Base-by-base conservation (phyloP, 1,140 invertebrate species). In the Heliconius himera region DNA sequence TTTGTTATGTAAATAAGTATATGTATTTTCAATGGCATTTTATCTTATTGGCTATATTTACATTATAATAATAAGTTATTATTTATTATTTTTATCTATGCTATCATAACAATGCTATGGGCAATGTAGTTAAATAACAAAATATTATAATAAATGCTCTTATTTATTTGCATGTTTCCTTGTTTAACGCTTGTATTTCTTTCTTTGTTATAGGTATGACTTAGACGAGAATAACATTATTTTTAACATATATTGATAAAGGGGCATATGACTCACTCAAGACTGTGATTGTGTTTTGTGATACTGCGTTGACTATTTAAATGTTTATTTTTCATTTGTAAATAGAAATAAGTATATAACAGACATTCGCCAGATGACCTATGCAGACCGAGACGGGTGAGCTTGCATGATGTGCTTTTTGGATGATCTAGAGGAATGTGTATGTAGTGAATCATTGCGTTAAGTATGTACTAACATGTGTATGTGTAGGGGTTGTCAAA, bases 181-280 rank as follows among this genome's bases (percentile, higher is more conserved):
- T 88, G 76, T 90, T 88, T 92, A 91, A 92, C 87, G 89, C 91
- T 92, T 92, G 76, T 90, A 80, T 89, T 78, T 91, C 88, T 93
- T 91, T 94, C 90, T 94, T 93, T 94, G 92, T 94, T 93, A 87
- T 93, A 93, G 93, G 92, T 94, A 90, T 92, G 88, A 92, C 93
- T 90, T 84, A 90, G 84, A 88, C 83, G 88, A 87, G 87, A 91
- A 88, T 92, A 88, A 26, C 54, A 22, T 60, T 89, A 90, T 93
- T 92, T 93, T 84, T 92, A 91, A 89, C 83, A 91, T 92, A 93
- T 91, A 92, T 91, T 93, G 92, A 92, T 93, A 92, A 83, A 85
- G 86, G 87, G 82, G 83, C 84, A 80, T 82, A 87, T 90, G 83
- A 88, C 82, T 84, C 84, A 85, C 76, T 84, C 84, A 88, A 88